Evolutionary conservation across 30 jellyfish, hydroid and myxozoan species (phyloP), one percentile per base, ranked within the genome.

Genomic region (Aurelia aurita): DNA sequence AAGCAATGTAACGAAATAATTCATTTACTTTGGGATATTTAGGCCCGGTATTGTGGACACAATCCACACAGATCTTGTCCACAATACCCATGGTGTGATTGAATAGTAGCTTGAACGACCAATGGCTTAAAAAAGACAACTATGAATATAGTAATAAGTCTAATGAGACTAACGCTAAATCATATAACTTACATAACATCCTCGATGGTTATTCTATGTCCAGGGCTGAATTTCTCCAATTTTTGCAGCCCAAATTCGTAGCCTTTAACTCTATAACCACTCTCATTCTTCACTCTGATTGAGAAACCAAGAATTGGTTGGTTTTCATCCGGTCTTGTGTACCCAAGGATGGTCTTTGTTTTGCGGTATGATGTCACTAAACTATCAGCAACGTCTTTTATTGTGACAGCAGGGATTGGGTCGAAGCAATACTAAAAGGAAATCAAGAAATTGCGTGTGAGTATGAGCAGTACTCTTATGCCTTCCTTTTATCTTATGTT

Each of bases 291-390:
- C 21, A 94, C 96, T 12, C 99, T 82, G 78, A 94, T 83, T 0
- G 99, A 88, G 63, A 94, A 88, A 14, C 99, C 99, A 43, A 89
- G 87, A 73, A 89, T 80, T 20, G 99, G 96, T 74, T 81, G 86
- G 20, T 78, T 46, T 57, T 84, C 95, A 55, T 85, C 97, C 47
- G 97, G 97, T 58, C 79, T 72, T 25, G 81, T 87, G 95, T 77
- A 92, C 5, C 91, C 95, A 20, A 81, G 84, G 22, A 94, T 72
- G 1, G 94, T 58, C 60, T 67, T 29, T 10, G 97, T 79, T 46
- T 86, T 72, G 1, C 96, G 72, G 71, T 94, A 94, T n/a, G 97
- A 88, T 5, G 94, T 89, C 20, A 94, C 81, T 69, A 83, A 43
- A 13, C 73, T 49, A 53, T 94, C 95, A 16, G 96, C 99, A 3